Evolutionary conservation across 2,888 invertebrate species (phyloP).

Genomic region (Lordiphosa andalusiaca): DNA sequence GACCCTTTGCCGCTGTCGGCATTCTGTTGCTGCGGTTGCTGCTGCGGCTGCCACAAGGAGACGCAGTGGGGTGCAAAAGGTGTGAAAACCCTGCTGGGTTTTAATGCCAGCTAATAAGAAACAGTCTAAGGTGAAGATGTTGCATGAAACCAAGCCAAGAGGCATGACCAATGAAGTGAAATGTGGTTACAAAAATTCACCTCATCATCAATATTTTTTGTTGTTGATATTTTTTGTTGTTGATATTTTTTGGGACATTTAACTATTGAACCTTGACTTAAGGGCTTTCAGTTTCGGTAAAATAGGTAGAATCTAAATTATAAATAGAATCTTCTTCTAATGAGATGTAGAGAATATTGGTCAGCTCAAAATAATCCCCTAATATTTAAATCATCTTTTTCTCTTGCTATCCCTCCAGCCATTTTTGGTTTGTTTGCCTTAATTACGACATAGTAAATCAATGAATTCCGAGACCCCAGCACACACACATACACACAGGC

Average conservation of each 20-base stretch:
- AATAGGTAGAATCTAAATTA: no score
- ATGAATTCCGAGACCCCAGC: constrained; percentile 28
- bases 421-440: constrained; percentile 26
- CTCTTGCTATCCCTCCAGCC: not conserved
- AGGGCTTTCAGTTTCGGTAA: no score
- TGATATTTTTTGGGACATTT: no score
- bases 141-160: constrained; percentile 27
- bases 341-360: no score
- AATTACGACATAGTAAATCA: constrained; percentile 39
- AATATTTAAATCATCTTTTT: not conserved
- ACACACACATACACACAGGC: constrained; percentile 11
- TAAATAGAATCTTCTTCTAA: no score
- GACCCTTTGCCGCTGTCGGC: constrained; percentile 27
- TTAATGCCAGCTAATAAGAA: constrained; percentile 78
- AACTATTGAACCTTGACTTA: no score
- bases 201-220: no score
- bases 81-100: constrained; percentile 80
- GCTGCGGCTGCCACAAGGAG: constrained; percentile 3
- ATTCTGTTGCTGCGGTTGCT: not conserved
- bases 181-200: constrained; percentile 2
- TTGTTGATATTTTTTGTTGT: no score
- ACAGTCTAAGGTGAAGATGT: constrained; percentile 17
- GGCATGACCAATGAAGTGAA: constrained; percentile 24
- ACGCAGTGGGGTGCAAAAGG: constrained; percentile 78
- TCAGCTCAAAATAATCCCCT: no score